phyloP scores from a whole-genome alignment of 1,140 invertebrate species.

The Microplitis mediator region DNA sequence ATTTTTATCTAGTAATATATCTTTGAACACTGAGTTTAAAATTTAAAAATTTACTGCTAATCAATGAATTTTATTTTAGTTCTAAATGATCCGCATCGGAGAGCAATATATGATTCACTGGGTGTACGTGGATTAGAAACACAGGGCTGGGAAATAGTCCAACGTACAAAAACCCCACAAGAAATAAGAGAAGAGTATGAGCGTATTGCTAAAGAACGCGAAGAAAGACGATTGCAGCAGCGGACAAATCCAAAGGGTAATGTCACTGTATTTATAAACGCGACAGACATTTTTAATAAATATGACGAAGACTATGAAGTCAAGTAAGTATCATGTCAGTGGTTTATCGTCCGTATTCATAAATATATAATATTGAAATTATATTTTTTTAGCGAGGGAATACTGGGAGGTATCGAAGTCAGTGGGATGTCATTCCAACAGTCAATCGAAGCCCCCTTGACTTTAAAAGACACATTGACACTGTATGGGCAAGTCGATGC shows the following conservation, averaged over 20 bases:
- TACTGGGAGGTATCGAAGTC: slow-evolving; percentile 82
- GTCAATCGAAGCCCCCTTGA: slow-evolving; percentile 91
- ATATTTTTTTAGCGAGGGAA: slow-evolving; percentile 60
- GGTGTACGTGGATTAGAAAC: slow-evolving; percentile 83
- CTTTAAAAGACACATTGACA: slow-evolving; percentile 79
- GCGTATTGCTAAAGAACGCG: slow-evolving; percentile 76
- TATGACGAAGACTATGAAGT: slow-evolving; percentile 74
- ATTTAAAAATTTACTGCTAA: too few relatives aligned
- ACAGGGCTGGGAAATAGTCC: slow-evolving; percentile 91
- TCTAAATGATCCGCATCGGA: slow-evolving; percentile 76
- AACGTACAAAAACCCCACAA: slow-evolving; percentile 86
- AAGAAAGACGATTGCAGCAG: slow-evolving; percentile 83
- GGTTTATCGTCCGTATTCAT: background rate
- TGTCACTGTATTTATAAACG: slow-evolving; percentile 87
- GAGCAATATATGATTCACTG: slow-evolving; percentile 82
- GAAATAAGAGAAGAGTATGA: slow-evolving; percentile 96
- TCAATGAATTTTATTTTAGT: slow-evolving; percentile 62
- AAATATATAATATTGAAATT: background rate
- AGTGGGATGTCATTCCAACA: slow-evolving; percentile 90
- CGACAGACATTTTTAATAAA: slow-evolving; percentile 88
- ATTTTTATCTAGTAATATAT: too few relatives aligned
- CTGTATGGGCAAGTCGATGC: slow-evolving; percentile 81
- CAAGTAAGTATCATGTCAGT: slow-evolving; percentile 40
- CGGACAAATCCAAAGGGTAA: slow-evolving; percentile 89
- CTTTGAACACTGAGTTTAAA: too few relatives aligned